phyloP scores from a whole-genome alignment of 2,888 invertebrate genomes.

The Eudemis profundana region DNA sequence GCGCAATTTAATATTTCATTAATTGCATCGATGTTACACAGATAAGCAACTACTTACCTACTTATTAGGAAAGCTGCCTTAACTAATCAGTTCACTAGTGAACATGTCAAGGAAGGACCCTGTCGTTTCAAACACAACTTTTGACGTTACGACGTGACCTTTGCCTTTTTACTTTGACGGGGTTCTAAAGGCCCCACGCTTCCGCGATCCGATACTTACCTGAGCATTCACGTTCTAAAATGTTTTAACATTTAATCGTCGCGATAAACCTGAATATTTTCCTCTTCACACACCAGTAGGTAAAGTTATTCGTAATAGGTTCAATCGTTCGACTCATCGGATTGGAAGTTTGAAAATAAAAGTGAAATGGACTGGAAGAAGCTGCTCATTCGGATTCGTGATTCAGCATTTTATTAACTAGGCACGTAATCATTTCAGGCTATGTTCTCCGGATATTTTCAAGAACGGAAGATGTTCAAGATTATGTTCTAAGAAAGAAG shows the following conservation, averaged over 20 bases:
- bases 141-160: background rate
- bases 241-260: slow-evolving; percentile 41
- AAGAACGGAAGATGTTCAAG: slow-evolving; percentile 5
- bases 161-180: background rate
- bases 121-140: background rate
- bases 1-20: no score
- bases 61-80: no score
- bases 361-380: slow-evolving; percentile 75
- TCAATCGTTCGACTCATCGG: slow-evolving; percentile 73
- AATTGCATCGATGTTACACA: no score
- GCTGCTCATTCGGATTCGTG: slow-evolving; percentile 72
- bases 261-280: slow-evolving; percentile 60
- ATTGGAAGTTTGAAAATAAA: slow-evolving; percentile 79
- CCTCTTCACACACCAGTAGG: slow-evolving; percentile 64
- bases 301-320: slow-evolving; percentile 75
- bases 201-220: background rate
- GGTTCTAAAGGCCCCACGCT: background rate
- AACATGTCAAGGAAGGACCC: background rate
- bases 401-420: slow-evolving; percentile 68
- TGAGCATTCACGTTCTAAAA: slow-evolving; percentile 9
- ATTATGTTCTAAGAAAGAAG: background rate
- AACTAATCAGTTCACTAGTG: no score
- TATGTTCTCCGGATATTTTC: background rate
- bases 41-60: no score
- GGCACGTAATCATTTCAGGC: slow-evolving; percentile 21